Evolutionary conservation across 2,113 vertebrate species (phyloP), one percentile per base, ranked within the genome.

Genomic region (Bucco capensis): DNA sequence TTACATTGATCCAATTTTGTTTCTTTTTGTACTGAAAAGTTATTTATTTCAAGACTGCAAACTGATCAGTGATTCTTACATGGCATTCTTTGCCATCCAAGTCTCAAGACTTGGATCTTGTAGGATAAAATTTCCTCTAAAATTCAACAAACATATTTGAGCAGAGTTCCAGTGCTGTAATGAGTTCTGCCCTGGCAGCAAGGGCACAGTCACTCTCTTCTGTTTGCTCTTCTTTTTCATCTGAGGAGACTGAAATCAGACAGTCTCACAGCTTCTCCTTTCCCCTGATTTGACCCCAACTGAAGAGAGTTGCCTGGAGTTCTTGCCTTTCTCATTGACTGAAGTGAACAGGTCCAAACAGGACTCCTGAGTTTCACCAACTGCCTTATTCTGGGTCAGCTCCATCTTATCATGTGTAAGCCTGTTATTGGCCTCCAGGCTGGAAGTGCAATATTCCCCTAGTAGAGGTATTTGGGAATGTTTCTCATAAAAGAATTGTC

Each of bases 331-430:
- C 86, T 81, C 79, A 38, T 70, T 40, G 38, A 91, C 83, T 93
- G 83, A 72, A 65, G 83, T 2, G 54, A 95, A 77, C 96, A 94
- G 92, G 94, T 78, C 80, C 70, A 27, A 54, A 95, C 94, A 96
- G 83, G 93, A 95, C 54, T 95, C 60, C 5, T 65, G 51, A 53
- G 46, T 93, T 93, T 92, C 83, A 86, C 83, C 86, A 86, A 83
- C 88, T 70, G 84, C 91, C 49, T 95, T 58, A 9, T 79, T 69
- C 90, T 90, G 92, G 88, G 92, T 42, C 88, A 70, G 83, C 90
- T 96, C 93, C 93, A 94, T 93, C 81, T 89, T 70, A 90, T 93
- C 96, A 2, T 94, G 95, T 95, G 90, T 11, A 61, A 96, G 93
- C 92, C 89, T 96, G 93, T 93, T 77, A 19, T 0, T 89, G 86